Percentiles rank a stretch among this genome's conserved stretches.
Evolutionary conservation across 30 jellyfish, hydroid and myxozoan species (phyloP).

Genomic region (Hydractinia symbiolongicarpus): DNA sequence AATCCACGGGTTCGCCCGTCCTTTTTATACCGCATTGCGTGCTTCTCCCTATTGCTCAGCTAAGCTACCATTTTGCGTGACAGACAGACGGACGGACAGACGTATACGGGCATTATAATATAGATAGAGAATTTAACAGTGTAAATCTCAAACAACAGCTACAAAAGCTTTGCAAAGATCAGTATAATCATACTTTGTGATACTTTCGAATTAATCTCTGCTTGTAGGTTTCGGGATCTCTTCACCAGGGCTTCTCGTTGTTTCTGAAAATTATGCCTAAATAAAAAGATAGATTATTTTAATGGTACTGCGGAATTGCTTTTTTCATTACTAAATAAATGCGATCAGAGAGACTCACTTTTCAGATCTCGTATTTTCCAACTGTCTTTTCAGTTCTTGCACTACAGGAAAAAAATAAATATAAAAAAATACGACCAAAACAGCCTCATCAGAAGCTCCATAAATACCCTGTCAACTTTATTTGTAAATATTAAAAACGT

Average conservation of each 20-base stretch:
- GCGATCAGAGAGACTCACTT: not conserved
- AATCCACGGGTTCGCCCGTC: too few relatives aligned
- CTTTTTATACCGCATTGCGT: too few relatives aligned
- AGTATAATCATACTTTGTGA: not conserved
- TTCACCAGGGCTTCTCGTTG: constrained; percentile 51
- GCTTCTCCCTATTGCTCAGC: too few relatives aligned
- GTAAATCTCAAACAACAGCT: too few relatives aligned
- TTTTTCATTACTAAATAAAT: not conserved
- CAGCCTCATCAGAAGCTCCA: too few relatives aligned
- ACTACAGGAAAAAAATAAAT: not conserved
- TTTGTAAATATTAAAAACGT: not conserved
- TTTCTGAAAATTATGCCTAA: constrained; percentile 43
- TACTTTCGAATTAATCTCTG: constrained; percentile 13
- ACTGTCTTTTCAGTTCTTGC: constrained; percentile 3
- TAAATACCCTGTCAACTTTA: too few relatives aligned
- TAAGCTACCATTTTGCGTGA: too few relatives aligned
- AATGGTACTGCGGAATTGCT: not conserved
- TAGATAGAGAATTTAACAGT: too few relatives aligned
- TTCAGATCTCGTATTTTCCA: constrained; percentile 18
- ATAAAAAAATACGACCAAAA: not conserved
- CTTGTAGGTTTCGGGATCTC: constrained; percentile 46
- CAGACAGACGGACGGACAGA: too few relatives aligned
- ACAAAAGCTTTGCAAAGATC: too few relatives aligned
- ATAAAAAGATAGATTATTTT: not conserved
- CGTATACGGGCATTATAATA: too few relatives aligned